Evolutionary conservation across 2,888 invertebrate species (phyloP).

Genomic region (Ochropleura plecta): DNA sequence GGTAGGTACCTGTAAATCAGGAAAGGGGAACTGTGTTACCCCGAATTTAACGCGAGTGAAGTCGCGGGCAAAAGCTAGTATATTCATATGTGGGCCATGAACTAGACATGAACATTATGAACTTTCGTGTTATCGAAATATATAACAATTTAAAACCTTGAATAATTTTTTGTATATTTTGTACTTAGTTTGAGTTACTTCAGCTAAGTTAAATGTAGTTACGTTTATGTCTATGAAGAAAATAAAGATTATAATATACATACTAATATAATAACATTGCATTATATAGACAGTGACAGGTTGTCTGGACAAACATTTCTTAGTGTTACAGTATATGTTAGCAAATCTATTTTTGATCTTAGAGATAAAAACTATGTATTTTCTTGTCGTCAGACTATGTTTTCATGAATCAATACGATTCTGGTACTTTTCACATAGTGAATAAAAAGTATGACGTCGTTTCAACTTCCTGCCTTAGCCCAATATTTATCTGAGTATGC

Average conservation of each 20-base stretch:
- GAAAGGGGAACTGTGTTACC: too few relatives aligned
- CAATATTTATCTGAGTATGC: not conserved
- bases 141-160: not conserved
- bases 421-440: not conserved
- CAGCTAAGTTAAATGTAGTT: not conserved
- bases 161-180: not conserved
- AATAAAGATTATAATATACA: not conserved
- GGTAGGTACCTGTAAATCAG: too few relatives aligned
- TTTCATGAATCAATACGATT: not conserved
- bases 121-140: not conserved
- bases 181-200: too few relatives aligned
- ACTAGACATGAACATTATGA: not conserved
- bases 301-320: conserved; percentile 17
- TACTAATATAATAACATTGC: not conserved
- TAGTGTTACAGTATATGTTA: not conserved
- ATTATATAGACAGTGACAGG: conserved; percentile 5
- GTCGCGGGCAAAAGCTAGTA: too few relatives aligned
- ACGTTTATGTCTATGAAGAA: not conserved
- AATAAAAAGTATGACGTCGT: not conserved
- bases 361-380: not conserved
- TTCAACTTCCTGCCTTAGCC: not conserved
- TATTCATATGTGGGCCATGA: not conserved
- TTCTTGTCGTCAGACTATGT: not conserved
- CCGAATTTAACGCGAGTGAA: too few relatives aligned
- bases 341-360: not conserved